Evolutionary conservation across 37 sponge, comb jelly and placozoan species (phyloP), one percentile per base, ranked within the genome.

Genomic region (Tethya wilhelma): DNA sequence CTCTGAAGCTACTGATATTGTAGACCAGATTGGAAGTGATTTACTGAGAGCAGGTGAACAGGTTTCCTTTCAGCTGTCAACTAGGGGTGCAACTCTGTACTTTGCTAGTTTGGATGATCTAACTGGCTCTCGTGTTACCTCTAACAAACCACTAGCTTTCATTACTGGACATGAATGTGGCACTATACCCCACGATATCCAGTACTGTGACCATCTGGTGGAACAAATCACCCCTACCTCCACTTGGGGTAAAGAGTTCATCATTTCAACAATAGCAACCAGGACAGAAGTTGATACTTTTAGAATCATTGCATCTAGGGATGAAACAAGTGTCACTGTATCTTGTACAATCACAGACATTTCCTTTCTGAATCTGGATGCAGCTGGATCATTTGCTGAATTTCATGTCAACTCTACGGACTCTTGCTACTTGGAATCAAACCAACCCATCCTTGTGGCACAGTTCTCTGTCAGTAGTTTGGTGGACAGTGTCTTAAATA

Each of bases 161-260:
- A 77, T 84, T 32, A 44, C 44, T 33, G 85, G 85, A 1, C 85
- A 84, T 59, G 78, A 84, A 39, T 84, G 85, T 76, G 85, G 85
- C 22, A 76, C 29, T 12, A 28, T 84, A 22, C 85, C 85, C 0
- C 0, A 39, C n/a, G 26, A 44, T 37, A 44, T 76, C 12, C 29
- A 32, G 11, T 69, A 26, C 28, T 84, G 85, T 74, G 78, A 84
- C 38, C 77, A 84, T 0, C 0, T 84, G 23, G 67, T 77, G 23
- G 85, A 84, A 46, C 85, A 84, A 55, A 56, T 84, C 0, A 77
- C 85, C 34, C 85, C 85, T 22, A 84, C 85, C 33, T 53, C 69
- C 28, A 77, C 71, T 25, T 84, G 85, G 85, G 85, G 85, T 14
- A 84, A 67, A 32, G 38, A 55, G 5, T 84, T 84, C 64, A 41